Evolutionary conservation across 37 sponge, comb jelly and placozoan species (phyloP).

Genomic region (Spongilla lacustris): DNA sequence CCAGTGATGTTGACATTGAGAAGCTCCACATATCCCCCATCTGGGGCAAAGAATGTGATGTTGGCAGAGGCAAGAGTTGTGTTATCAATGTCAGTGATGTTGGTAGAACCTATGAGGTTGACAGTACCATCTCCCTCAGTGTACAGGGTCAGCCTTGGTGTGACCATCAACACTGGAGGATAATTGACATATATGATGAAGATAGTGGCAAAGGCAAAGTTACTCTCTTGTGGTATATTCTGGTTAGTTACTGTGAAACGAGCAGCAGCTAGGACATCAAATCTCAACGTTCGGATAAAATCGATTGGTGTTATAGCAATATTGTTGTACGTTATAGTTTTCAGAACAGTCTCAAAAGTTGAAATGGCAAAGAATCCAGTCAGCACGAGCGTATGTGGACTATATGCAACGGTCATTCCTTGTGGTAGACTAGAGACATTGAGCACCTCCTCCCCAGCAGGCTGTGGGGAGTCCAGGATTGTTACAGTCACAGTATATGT

Average conservation of each 20-base stretch:
- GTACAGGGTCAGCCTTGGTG: constrained; percentile 21
- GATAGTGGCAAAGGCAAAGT: constrained; percentile 21
- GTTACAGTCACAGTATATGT: constrained; percentile 43
- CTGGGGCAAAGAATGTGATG: constrained; percentile 36
- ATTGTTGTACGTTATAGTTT: constrained; percentile 71
- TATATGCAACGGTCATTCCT: constrained; percentile 34
- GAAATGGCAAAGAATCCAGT: constrained; percentile 32
- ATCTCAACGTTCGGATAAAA: neutral
- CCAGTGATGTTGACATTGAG: constrained; percentile 28
- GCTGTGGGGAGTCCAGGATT: constrained; percentile 37
- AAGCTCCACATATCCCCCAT: constrained; percentile 33
- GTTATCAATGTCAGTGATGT: constrained; percentile 61
- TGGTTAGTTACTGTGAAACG: constrained; percentile 24
- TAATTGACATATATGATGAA: constrained; percentile 48
- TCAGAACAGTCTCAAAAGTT: constrained; percentile 31
- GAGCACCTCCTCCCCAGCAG: constrained; percentile 52
- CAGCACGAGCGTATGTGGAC: constrained; percentile 23
- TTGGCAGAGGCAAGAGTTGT: constrained; percentile 35
- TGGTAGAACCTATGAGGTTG: neutral
- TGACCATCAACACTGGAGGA: constrained; percentile 20
- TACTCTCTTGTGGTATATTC: constrained; percentile 13
- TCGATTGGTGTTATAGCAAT: constrained; percentile 56
- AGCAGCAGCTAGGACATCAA: neutral
- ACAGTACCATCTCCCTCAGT: constrained; percentile 49
- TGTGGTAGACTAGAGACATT: constrained; percentile 33